Percentiles rank a stretch among this genome's conserved stretches.
phyloP scores from a whole-genome alignment of 2,888 invertebrate species.

The Hylaea fasciaria region DNA sequence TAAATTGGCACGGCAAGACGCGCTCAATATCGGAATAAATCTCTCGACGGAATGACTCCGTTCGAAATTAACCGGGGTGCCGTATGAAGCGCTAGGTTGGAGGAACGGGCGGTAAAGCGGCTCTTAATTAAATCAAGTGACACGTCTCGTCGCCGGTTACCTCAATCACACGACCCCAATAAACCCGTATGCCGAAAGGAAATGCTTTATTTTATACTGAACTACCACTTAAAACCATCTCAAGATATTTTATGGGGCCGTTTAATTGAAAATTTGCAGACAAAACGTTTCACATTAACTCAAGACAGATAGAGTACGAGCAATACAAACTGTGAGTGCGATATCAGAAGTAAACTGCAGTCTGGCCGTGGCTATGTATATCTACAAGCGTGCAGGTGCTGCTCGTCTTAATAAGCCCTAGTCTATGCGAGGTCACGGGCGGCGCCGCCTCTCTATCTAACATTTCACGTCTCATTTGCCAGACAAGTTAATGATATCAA shows the following conservation, averaged over 20 bases:
- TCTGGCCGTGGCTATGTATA: slow-evolving; percentile 23
- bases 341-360: slow-evolving; percentile 33
- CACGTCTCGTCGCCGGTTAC: slow-evolving; percentile 79
- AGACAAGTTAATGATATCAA: slow-evolving; percentile 26
- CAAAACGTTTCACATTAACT: slow-evolving; percentile 29
- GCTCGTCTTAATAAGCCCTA: slow-evolving; percentile 63
- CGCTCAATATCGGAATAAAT: slow-evolving; percentile 80
- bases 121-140: slow-evolving; percentile 85
- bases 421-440: slow-evolving; percentile 59
- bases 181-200: slow-evolving; percentile 72
- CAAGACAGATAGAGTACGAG: slow-evolving; percentile 32
- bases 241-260: slow-evolving; percentile 37
- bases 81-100: slow-evolving; percentile 72
- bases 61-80: slow-evolving; percentile 76
- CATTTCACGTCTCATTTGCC: slow-evolving; percentile 56
- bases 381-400: slow-evolving; percentile 43
- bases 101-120: slow-evolving; percentile 81
- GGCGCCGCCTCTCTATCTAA: slow-evolving; percentile 45
- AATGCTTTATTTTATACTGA: slow-evolving; percentile 63
- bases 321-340: slow-evolving; percentile 26
- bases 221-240: slow-evolving; percentile 46
- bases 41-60: slow-evolving; percentile 71
- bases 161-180: slow-evolving; percentile 84
- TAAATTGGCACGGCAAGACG: slow-evolving; percentile 42
- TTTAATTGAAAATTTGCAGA: slow-evolving; percentile 41